Percentiles rank a stretch among this genome's conserved stretches.
phyloP scores from a whole-genome alignment of 2,888 invertebrate genomes.

The Taenaris catops region DNA sequence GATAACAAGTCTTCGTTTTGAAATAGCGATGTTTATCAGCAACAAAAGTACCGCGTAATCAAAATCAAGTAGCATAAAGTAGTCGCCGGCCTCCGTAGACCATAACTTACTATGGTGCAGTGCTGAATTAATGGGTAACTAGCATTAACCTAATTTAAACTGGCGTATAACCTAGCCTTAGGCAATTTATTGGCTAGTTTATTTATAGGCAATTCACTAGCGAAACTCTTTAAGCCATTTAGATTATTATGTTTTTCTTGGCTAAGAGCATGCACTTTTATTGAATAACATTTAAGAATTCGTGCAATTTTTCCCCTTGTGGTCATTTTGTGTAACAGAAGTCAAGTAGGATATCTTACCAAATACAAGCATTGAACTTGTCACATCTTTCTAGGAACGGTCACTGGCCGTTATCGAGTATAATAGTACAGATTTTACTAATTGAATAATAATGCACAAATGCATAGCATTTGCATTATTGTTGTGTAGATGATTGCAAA shows the following conservation, averaged over 20 bases:
- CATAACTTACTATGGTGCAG: conserved; percentile 46
- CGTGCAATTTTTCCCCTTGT: no score
- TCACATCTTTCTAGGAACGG: no score
- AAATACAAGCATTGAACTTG: no score
- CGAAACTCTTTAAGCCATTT: conserved; percentile 22
- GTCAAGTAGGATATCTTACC: no score
- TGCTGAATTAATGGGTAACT: conserved; percentile 46
- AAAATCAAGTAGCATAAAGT: conserved; percentile 28
- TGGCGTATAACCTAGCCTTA: conserved; percentile 30
- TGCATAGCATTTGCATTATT: no score
- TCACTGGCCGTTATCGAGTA: no score
- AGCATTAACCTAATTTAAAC: conserved; percentile 63
- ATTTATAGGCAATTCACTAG: conserved; percentile 26
- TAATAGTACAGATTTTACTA: no score
- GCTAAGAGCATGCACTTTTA: conserved; percentile 8
- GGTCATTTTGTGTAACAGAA: no score
- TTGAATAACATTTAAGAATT: background rate
- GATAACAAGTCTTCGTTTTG: no score
- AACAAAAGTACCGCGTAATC: conserved; percentile 30
- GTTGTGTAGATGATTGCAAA: no score
- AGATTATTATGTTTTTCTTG: conserved; percentile 18
- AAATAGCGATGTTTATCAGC: no score
- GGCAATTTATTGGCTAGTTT: conserved; percentile 25
- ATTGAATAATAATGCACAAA: no score
- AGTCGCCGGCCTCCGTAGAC: conserved; percentile 26